phyloP scores from a whole-genome alignment of 2,888 invertebrate genomes.

The Morinoia aosen region DNA sequence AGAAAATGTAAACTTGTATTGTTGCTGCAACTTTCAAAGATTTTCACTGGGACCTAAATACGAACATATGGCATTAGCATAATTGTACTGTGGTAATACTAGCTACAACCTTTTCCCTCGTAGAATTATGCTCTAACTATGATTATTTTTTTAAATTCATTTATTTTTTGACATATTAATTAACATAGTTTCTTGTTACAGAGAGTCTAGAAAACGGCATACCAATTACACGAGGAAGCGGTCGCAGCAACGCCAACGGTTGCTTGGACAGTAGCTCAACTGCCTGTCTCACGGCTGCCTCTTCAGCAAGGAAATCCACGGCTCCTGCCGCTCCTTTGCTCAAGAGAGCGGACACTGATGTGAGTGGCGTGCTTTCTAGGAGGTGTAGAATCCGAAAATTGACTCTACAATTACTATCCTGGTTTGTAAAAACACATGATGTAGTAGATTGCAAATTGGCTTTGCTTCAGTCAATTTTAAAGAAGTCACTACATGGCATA shows the following conservation, averaged over 20 bases:
- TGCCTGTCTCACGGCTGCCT: background rate
- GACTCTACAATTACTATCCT: too few species aligned
- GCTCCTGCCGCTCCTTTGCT: conserved; percentile 67
- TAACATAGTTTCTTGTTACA: background rate
- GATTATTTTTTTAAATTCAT: too few species aligned
- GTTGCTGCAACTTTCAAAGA: too few species aligned
- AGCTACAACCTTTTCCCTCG: too few species aligned
- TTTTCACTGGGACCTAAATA: too few species aligned
- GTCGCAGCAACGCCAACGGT: conserved; percentile 70
- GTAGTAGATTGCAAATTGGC: background rate
- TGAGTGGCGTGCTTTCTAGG: conserved; percentile 67
- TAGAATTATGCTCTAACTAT: too few species aligned
- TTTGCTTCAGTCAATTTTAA: background rate
- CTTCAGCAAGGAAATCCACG: background rate
- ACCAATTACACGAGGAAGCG: conserved; percentile 72
- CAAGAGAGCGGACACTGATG: conserved; percentile 70
- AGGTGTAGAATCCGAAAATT: background rate
- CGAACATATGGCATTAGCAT: too few species aligned
- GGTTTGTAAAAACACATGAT: background rate
- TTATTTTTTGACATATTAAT: background rate
- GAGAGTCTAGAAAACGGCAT: conserved; percentile 35
- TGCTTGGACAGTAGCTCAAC: conserved; percentile 69
- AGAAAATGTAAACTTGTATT: too few species aligned
- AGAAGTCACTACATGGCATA: background rate
- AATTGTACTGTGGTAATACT: too few species aligned